Evolutionary conservation across 2,888 invertebrate genomes (phyloP).

Genomic region (Chirona hameri): DNA sequence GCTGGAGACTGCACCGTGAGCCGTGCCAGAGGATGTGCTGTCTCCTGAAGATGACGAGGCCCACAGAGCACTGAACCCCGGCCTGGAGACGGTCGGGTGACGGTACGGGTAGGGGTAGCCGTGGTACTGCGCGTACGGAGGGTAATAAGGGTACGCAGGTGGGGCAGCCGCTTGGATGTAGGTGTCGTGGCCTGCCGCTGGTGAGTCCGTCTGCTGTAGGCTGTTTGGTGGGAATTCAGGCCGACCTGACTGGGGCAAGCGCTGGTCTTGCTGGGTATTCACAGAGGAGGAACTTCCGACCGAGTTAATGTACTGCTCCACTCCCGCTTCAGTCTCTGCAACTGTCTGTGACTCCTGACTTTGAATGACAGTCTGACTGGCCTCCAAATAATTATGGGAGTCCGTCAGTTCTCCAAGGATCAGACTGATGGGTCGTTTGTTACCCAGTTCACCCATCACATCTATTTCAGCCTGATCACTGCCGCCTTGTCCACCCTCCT

Average conservation of each 20-base stretch:
- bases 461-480: no score
- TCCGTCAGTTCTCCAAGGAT: no score
- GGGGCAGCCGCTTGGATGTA: no score
- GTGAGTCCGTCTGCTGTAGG: neutral
- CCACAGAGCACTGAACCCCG: neutral
- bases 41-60: neutral
- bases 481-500: no score
- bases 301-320: neutral
- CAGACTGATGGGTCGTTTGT: no score
- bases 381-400: no score
- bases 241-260: neutral
- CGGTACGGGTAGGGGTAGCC: neutral
- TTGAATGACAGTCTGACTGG: no score
- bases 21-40: neutral
- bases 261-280: neutral
- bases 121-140: neutral
- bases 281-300: neutral
- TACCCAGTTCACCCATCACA: no score
- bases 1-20: neutral
- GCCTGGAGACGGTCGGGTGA: neutral
- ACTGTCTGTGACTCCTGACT: neutral
- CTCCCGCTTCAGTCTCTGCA: neutral
- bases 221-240: neutral
- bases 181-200: neutral
- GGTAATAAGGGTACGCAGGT: neutral